These are phyloP conservation scores for Lutraria lutraria DNA, from an alignment of 2,888 invertebrate species.

Conservation along the genomic window DNA sequence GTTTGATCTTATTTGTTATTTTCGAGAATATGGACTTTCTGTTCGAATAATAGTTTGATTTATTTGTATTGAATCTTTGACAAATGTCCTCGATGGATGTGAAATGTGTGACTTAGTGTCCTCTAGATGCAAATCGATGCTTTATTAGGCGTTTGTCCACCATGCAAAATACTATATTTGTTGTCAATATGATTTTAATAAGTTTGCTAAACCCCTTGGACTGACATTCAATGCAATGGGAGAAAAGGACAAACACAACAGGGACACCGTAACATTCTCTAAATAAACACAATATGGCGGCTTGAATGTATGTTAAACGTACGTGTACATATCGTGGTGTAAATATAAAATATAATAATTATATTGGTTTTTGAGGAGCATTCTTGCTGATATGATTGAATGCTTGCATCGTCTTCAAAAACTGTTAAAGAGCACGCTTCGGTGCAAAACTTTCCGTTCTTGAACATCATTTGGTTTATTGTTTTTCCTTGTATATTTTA, in stretches of 20 bases:
- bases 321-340: not conserved
- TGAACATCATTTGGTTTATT: not conserved
- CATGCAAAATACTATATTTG: constrained; percentile 20
- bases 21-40: constrained; percentile 60
- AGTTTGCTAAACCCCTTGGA: constrained; percentile 46
- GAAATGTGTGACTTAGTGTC: constrained; percentile 49
- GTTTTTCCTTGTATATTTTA: not conserved
- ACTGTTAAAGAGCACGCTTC: not conserved
- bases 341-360: constrained; percentile 29
- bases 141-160: constrained; percentile 41
- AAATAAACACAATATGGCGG: not conserved
- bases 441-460: not conserved
- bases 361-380: constrained; percentile 31
- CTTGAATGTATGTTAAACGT: not conserved
- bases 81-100: constrained; percentile 48
- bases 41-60: constrained; percentile 59
- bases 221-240: constrained; percentile 32
- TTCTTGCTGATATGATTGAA: not conserved
- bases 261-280: not conserved
- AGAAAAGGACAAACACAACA: constrained; percentile 45
- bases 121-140: constrained; percentile 60
- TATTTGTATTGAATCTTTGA: constrained; percentile 59
- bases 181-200: constrained; percentile 59
- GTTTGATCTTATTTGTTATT: constrained; percentile 61
- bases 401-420: not conserved